These are phyloP conservation scores for Araneus ventricosus DNA, from an alignment of 1,140 invertebrate species.

Conservation along the genomic window DNA sequence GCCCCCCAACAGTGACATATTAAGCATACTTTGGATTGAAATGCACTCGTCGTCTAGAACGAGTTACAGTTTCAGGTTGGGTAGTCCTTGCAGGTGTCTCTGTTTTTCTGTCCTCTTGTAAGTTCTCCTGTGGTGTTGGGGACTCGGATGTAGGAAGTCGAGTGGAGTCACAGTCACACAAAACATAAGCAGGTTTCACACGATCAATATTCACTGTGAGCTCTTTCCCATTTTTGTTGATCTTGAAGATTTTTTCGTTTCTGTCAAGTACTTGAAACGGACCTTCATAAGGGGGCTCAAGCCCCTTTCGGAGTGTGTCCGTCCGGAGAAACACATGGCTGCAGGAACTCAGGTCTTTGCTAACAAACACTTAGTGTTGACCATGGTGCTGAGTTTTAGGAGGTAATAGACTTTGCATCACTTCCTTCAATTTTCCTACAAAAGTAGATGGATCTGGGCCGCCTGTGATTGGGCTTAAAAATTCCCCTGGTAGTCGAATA, in stretches of 20 bases:
- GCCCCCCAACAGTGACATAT: background rate
- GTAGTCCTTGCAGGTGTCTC: background rate
- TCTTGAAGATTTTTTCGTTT: too few species aligned
- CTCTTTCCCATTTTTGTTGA: too few species aligned
- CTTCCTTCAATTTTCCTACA: too few species aligned
- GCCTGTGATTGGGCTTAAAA: too few species aligned
- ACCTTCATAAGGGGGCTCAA: slow-evolving; percentile 32
- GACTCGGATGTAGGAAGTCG: background rate
- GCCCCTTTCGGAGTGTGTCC: background rate
- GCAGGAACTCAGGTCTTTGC: too few species aligned
- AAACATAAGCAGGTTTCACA: slow-evolving; percentile 4
- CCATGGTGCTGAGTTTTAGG: too few species aligned
- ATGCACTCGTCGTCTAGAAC: background rate
- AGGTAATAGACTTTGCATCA: too few species aligned
- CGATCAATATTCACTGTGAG: background rate
- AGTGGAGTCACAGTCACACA: background rate
- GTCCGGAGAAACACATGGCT: too few species aligned
- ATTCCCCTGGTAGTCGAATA: slow-evolving; percentile 73
- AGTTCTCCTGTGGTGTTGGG: too few species aligned
- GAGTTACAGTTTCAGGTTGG: background rate
- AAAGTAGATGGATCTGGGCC: too few species aligned
- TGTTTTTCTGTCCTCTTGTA: background rate
- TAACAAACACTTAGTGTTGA: too few species aligned
- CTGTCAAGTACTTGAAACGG: too few species aligned
- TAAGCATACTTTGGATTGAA: background rate